These are phyloP conservation scores for Campoletis raptor DNA, from an alignment of 2,888 invertebrate genomes.

Conservation along the genomic window DNA sequence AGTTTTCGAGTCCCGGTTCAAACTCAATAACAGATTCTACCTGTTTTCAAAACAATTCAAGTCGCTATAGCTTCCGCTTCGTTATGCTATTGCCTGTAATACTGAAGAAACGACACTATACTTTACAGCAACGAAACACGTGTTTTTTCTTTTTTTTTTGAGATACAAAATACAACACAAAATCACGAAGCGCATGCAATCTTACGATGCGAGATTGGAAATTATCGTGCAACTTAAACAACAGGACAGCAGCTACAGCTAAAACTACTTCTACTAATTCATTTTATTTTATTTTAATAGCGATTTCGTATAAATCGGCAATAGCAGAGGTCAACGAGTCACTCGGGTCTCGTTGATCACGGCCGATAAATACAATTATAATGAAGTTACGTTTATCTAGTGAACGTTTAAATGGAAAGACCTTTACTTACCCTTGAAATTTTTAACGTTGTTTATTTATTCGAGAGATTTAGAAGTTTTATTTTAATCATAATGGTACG, in stretches of 20 bases:
- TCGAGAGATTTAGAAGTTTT: slow-evolving; percentile 61
- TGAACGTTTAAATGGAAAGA: slow-evolving; percentile 65
- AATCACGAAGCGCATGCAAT: neutral
- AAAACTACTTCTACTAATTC: neutral
- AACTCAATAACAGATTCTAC: slow-evolving; percentile 97
- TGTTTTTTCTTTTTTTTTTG: neutral
- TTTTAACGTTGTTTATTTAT: slow-evolving; percentile 68
- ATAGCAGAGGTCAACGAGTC: slow-evolving; percentile 1
- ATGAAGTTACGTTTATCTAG: slow-evolving; percentile 50
- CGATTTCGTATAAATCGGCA: slow-evolving; percentile 48
- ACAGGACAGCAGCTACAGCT: neutral
- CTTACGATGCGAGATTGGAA: neutral
- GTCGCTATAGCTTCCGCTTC: neutral
- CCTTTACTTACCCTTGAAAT: slow-evolving; percentile 69
- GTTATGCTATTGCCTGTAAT: slow-evolving; percentile 37
- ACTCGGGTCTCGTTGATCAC: slow-evolving; percentile 1
- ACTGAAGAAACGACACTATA: neutral
- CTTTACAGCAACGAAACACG: neutral
- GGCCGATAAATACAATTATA: slow-evolving; percentile 48
- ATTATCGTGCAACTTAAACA: too few species aligned
- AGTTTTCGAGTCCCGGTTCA: slow-evolving; percentile 94
- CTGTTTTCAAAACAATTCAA: slow-evolving; percentile 83
- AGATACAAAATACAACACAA: neutral
- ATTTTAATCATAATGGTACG: neutral
- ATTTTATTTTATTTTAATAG: neutral